Percentiles rank a stretch among this genome's conserved stretches.
Conservation (phyloP, 2,888 invertebrate genomes). For the Trachelus troglodyta region DNA sequence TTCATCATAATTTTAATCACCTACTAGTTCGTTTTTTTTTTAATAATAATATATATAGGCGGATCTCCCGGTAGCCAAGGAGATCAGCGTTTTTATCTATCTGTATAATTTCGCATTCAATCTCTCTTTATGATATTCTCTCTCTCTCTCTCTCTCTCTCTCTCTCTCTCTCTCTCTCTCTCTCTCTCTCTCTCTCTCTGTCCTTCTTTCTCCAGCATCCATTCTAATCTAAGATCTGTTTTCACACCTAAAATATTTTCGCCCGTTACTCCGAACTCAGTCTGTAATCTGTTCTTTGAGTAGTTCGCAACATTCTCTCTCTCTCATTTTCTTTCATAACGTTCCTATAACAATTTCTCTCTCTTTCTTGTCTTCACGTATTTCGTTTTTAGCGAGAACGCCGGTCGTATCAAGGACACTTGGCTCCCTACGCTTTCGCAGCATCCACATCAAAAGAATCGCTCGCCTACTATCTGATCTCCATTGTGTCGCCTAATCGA, state of each 20-base stretch:
- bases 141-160: not conserved
- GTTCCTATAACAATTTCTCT: conserved; percentile 9
- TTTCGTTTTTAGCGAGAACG: conserved; percentile 66
- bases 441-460: conserved; percentile 47
- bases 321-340: conserved; percentile 3
- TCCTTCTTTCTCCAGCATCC: conserved; percentile 15
- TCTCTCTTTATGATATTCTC: conserved; percentile 8
- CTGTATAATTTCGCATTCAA: conserved; percentile 58
- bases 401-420: conserved; percentile 67
- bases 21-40: conserved; percentile 57
- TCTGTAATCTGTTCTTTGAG: conserved; percentile 50
- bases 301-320: conserved; percentile 11
- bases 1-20: conserved; percentile 51
- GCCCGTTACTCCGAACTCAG: conserved; percentile 66
- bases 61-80: conserved; percentile 66
- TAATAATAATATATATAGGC: conserved; percentile 60
- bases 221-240: conserved; percentile 59
- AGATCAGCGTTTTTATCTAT: conserved; percentile 57
- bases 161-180: conserved; percentile 16
- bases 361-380: conserved; percentile 42
- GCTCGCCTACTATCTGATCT: conserved; percentile 24
- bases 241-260: conserved; percentile 64
- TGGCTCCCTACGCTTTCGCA: conserved; percentile 65
- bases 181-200: conserved; percentile 13
- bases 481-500: conserved; percentile 20